Evolutionary conservation across 1,140 invertebrate species (phyloP), one percentile per base, ranked within the genome.

Genomic region (Araneus ventricosus): DNA sequence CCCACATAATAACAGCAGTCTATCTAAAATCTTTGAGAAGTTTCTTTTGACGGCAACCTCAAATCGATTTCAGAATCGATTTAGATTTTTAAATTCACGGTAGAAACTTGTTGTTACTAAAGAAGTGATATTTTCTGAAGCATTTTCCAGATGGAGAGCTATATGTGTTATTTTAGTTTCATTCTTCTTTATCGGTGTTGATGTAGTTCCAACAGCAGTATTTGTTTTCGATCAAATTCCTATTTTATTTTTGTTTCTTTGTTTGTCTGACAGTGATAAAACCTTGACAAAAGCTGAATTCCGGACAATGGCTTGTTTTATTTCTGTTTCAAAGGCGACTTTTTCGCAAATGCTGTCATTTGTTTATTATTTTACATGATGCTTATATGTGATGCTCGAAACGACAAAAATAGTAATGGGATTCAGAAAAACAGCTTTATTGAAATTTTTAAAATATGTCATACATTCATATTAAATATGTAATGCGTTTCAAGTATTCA

Each of bases 51-150:
- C 4, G 59, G 22, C n/a, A 2, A n/a, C 7, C 22, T 24, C 22
- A n/a, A 63, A 63, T 63, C 59, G 59, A 63, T 63, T 63, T 63
- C 59, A n/a, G 59, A 52, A 63, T 63, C 59, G n/a, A 63, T 63
- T 63, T 63, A 63, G 59, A 63, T 22, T 63, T 63, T 63, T 63
- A 63, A 63, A 63, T 63, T 63, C 59, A 63, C 59, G 22, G 6
- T 22, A 63, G 20, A 24, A 63, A 63, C 59, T 63, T 63, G 20
- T 63, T 63, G 59, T 63, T 63, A 7, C 59, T 63, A 52, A 52
- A 52, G 45, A 52, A 52, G 45, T 63, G 59, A 63, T 63, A 63
- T 63, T 63, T 63, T 63, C 59, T 63, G 59, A 63, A 63, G n/a
- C 22, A n/a, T n/a, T 63, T 63, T 24, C 59, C 6, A n/a, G n/a